These are phyloP conservation scores for Nephotettix cincticeps DNA, from an alignment of 1,140 invertebrate genomes.

Conservation along the genomic window DNA sequence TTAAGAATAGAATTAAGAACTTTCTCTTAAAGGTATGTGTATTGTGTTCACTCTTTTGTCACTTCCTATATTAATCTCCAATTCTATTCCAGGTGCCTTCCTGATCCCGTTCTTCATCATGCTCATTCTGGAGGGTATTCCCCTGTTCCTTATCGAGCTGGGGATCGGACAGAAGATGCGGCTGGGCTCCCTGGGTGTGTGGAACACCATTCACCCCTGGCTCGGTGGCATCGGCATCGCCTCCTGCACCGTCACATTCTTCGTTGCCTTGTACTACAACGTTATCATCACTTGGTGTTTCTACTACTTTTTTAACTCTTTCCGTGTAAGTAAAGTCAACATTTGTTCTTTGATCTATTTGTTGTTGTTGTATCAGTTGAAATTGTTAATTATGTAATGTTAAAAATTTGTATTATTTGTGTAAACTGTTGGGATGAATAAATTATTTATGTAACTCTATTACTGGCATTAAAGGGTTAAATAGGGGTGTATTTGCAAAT, in stretches of 20 bases:
- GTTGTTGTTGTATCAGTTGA: no score
- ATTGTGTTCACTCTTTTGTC: no score
- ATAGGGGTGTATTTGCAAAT: no score
- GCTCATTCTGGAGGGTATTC: constrained; percentile 89
- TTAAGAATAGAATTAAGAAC: no score
- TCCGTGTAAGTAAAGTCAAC: constrained; percentile 76
- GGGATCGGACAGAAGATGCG: constrained; percentile 91
- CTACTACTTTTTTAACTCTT: constrained; percentile 91
- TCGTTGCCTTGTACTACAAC: constrained; percentile 95
- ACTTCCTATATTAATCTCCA: no score
- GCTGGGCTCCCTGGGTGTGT: constrained; percentile 85
- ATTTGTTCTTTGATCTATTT: no score
- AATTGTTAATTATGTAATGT: no score
- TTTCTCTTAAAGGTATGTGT: no score
- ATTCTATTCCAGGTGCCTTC: constrained; percentile 77
- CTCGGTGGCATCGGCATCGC: constrained; percentile 87
- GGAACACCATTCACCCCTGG: constrained; percentile 94
- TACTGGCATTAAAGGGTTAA: no score
- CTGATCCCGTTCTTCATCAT: constrained; percentile 95
- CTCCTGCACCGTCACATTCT: constrained; percentile 68
- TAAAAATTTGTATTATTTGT: no score
- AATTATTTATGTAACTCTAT: no score
- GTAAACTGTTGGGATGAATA: no score
- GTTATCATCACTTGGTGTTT: constrained; percentile 99
- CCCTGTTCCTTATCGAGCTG: constrained; percentile 90